Percentiles rank a stretch among this genome's conserved stretches.
These are phyloP conservation scores for Tryphoninae sp. DNA, from an alignment of 2,888 invertebrate genomes.

Conservation along the genomic window DNA sequence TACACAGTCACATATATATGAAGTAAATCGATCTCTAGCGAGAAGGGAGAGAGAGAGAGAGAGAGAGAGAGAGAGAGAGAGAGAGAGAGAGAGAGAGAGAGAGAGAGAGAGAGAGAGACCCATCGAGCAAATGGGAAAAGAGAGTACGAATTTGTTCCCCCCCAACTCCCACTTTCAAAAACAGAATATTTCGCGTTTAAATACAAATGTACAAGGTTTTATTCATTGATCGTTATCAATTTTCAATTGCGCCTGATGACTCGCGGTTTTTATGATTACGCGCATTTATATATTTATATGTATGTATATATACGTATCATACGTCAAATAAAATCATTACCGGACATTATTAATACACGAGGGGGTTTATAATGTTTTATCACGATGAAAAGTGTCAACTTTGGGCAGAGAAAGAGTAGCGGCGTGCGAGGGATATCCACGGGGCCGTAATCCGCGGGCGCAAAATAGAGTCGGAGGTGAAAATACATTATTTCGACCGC, in stretches of 20 bases:
- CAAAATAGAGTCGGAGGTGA: constrained; percentile 59
- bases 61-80: too few species aligned
- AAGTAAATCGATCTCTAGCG: too few species aligned
- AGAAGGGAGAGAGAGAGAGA: too few species aligned
- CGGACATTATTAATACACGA: constrained; percentile 26
- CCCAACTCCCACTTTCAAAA: too few species aligned
- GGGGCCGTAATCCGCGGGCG: constrained; percentile 40
- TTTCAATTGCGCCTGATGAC: neutral
- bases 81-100: too few species aligned
- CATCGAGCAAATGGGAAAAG: too few species aligned
- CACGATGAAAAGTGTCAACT: constrained; percentile 34
- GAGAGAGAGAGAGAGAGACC: too few species aligned
- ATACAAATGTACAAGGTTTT: too few species aligned
- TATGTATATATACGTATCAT: constrained; percentile 11
- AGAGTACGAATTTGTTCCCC: too few species aligned
- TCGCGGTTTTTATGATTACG: neutral
- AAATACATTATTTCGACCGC: constrained; percentile 63
- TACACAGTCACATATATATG: neutral
- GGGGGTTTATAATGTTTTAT: constrained; percentile 47
- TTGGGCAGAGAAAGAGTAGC: neutral
- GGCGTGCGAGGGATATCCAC: constrained; percentile 1
- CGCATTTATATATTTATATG: neutral
- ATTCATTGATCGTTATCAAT: too few species aligned
- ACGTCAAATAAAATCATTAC: constrained; percentile 52
- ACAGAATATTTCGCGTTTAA: too few species aligned